Conservation (phyloP, 2,888 invertebrate species). For the Mycogona germanica region DNA sequence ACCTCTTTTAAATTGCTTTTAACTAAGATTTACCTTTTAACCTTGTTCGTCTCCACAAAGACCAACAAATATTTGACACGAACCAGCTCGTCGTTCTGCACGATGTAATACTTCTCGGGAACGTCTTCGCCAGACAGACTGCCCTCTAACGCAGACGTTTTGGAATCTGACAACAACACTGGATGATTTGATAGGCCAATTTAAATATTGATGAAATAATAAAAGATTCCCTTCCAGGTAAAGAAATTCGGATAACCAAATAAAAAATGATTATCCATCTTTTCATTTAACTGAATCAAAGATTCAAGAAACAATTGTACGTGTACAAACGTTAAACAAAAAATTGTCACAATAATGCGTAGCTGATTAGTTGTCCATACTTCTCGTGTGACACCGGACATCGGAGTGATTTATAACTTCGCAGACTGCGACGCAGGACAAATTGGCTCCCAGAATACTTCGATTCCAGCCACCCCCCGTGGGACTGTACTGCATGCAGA, state of each 20-base stretch:
- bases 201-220: too few relatives aligned
- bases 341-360: not conserved
- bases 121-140: slow-evolving; percentile 35
- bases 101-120: slow-evolving; percentile 57
- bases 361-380: not conserved
- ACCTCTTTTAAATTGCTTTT: not conserved
- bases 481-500: slow-evolving; percentile 58
- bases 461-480: slow-evolving; percentile 62
- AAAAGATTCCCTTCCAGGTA: too few relatives aligned
- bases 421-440: slow-evolving; percentile 66
- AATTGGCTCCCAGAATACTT: slow-evolving; percentile 57
- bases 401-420: slow-evolving; percentile 62
- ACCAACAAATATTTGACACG: slow-evolving; percentile 61
- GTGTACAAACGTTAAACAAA: not conserved
- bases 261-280: not conserved
- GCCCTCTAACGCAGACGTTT: too few relatives aligned
- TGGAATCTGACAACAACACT: too few relatives aligned
- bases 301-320: not conserved
- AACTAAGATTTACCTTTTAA: too few relatives aligned
- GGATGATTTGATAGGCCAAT: too few relatives aligned
- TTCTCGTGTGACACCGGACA: slow-evolving; percentile 35
- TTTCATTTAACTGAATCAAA: not conserved
- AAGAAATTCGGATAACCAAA: too few relatives aligned
- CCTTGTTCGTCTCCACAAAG: slow-evolving; percentile 39
- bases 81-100: slow-evolving; percentile 60